Evolutionary conservation across 2,797 vertebrate genomes (phyloP).

Genomic region (Hoplostethus mediterraneus): DNA sequence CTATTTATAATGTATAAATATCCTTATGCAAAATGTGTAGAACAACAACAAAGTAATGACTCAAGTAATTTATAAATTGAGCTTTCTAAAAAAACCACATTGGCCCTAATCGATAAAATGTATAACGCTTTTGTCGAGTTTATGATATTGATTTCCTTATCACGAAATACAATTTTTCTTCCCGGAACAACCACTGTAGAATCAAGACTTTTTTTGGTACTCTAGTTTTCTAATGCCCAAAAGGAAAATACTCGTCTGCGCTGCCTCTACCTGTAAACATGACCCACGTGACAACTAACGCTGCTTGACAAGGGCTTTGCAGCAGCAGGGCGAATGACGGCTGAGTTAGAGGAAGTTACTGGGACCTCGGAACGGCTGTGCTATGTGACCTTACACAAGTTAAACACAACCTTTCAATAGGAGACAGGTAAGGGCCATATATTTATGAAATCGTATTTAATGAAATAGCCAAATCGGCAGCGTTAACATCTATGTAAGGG

Average conservation of each 20-base stretch:
- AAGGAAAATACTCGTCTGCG: not conserved
- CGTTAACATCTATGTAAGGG: conserved; percentile 18
- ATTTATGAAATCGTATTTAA: not conserved
- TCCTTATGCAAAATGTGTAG: no score
- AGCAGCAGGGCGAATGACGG: conserved; percentile 77
- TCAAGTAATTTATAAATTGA: no score
- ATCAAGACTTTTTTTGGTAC: no score
- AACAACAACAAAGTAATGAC: no score
- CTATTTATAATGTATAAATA: no score
- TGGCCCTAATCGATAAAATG: no score
- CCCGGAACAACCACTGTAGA: no score
- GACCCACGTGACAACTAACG: conserved; percentile 72
- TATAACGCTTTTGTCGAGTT: no score
- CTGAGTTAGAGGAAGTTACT: conserved; percentile 77
- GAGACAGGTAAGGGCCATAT: conserved; percentile 45
- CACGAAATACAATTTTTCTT: no score
- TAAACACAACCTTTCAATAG: conserved; percentile 36
- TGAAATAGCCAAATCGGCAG: not conserved
- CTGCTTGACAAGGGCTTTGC: conserved; percentile 63
- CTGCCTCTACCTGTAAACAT: conserved; percentile 75
- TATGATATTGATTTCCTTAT: no score
- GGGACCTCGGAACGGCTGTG: conserved; percentile 50
- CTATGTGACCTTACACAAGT: conserved; percentile 71
- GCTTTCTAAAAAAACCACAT: no score
- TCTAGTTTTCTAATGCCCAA: not conserved